phyloP scores from a whole-genome alignment of 2,888 invertebrate genomes.

The Drosophila stalkeri region DNA sequence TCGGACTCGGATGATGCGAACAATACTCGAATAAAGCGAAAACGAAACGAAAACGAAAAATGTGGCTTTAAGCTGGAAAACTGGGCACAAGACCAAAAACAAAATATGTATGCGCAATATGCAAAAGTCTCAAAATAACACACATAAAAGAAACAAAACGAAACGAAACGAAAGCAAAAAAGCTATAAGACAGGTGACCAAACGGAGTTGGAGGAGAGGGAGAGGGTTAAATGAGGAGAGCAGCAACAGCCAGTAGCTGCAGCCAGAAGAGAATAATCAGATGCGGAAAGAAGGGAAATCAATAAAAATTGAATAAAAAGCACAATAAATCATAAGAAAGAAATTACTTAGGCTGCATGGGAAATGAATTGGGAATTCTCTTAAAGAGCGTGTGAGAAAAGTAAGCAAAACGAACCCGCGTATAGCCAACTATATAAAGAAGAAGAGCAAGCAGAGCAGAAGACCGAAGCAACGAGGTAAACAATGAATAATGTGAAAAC shows the following conservation, averaged over 20 bases:
- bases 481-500: conserved; percentile 20
- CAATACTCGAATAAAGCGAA: conserved; percentile 43
- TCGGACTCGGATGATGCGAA: conserved; percentile 30
- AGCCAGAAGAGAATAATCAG: conserved; percentile 18
- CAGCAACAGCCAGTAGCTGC: conserved; percentile 29
- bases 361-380: conserved; percentile 50
- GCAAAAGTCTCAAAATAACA: conserved; percentile 52
- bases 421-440: not conserved
- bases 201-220: not conserved
- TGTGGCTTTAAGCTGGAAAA: conserved; percentile 62
- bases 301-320: conserved; percentile 43
- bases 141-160: conserved; percentile 33
- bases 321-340: conserved; percentile 51
- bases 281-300: conserved; percentile 14
- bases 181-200: conserved; percentile 29
- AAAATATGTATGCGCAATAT: conserved; percentile 71
- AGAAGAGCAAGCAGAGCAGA: not conserved
- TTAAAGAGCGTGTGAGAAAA: conserved; percentile 26
- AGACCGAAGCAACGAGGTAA: not conserved
- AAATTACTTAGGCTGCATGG: conserved; percentile 51
- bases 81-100: conserved; percentile 37
- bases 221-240: not conserved
- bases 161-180: conserved; percentile 13
- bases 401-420: conserved; percentile 28
- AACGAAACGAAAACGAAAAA: conserved; percentile 37